Base-by-base conservation (phyloP, 37 sponge, comb jelly and placozoan genomes). In the Tethya wilhelma region DNA sequence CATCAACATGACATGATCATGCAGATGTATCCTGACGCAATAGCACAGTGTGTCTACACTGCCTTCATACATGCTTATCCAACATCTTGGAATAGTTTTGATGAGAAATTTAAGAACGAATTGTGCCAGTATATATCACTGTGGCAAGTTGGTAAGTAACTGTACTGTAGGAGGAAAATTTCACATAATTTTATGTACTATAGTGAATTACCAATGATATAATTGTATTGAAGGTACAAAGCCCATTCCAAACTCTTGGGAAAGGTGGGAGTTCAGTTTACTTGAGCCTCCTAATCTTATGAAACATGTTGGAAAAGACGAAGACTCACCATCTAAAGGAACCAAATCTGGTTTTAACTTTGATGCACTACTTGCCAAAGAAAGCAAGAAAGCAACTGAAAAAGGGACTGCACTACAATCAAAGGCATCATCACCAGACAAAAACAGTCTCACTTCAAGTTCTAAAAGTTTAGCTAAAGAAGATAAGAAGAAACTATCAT, bases 1-100 rank as follows among this genome's bases (percentile, higher is more conserved):
- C 14, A 49, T 19, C 14, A 49, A 9, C 53, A 14, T 19, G 9
- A 9, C 14, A 19, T 9, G 53, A 4, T 3, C 25, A 25, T 71
- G 56, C 81, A 94, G 89, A 30, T 77, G 1, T 88, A 91, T 43
- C 89, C 89, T 4, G 92, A 91, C 49, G 63, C 46, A 30, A 44
- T 96, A 14, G 84, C 82, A 26, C 97, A 96, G 79, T 78, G 87
- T 63, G 69, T 94, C 22, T 96, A 94, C 77, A 80, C 78, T 46
- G 55, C 83, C 12, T 96, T 87, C 62, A 70, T 90, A 28, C 70
- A 79, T 64, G 89, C 86, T 70, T 96, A 77, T 77, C 92, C 97
- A 37, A 85, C 82, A 29, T 96, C 97, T 2, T 96, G 88, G 90
- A 81, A 81, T 41, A 94, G 80, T 32, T 96, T 94, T 83, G 92